Evolutionary conservation across 1,140 invertebrate genomes (phyloP), one percentile per base, ranked within the genome.

Genomic region (Plutomurus gul): DNA sequence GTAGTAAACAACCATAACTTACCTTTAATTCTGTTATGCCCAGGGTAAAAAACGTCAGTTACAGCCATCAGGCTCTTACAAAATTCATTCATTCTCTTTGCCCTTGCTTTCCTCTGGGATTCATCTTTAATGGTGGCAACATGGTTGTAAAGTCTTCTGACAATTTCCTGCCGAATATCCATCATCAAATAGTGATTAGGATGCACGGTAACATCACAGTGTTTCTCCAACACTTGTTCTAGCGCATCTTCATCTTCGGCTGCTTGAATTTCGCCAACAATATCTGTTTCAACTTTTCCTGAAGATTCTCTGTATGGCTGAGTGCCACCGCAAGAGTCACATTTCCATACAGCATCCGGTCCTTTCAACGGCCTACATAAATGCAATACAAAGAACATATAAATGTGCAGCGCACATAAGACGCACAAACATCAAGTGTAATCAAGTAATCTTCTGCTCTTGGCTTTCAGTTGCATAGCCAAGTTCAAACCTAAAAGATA

Each of bases 131-230:
- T 71, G n/a, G 20, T 75, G 10, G 72, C 37, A n/a, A 79, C 39
- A 46, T 72, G 43, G 40, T 71, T 76, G 56, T 65, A 75, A 18
- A 76, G 27, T 39, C 78, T 40, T 39, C 75, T 79, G 11, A 79
- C 73, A 43, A 79, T 70, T 71, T 79, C 78, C 43, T 75, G 72
- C 47, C 78, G 47, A 18, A 40, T 30, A 30, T 79, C 78, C 78
- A 79, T 79, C 51, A 79, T 65, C 40, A 79, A 60, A 49, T 74
- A 79, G 25, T 79, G 78, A 70, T 79, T 79, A 5, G 78, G 51
- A 65, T 79, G 78, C 27, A 79, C 46, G n/a, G 33, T 75, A 13
- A 56, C 47, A 13, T 40, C 78, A 8, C 36, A 49, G 43, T 79
- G 37, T 18, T 65, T 71, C 4, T 75, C 51, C 39, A 79, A 47